Percentiles rank a stretch among this genome's conserved stretches.
phyloP scores from a whole-genome alignment of 2,888 invertebrate genomes.

The Xestia sexstrigata region DNA sequence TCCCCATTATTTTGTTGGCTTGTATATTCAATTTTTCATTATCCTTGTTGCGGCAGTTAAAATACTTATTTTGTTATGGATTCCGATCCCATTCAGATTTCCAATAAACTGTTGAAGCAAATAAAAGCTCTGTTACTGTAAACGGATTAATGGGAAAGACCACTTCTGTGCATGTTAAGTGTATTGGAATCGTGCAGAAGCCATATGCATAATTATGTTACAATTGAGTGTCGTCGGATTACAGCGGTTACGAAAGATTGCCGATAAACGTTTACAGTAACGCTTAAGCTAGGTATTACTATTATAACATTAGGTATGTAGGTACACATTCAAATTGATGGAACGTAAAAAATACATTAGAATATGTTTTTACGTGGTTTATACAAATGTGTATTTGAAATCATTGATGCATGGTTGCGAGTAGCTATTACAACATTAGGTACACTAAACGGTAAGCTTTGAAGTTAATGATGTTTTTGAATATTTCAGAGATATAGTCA shows the following conservation, averaged over 20 bases:
- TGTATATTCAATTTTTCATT: neutral
- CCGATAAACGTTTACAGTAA: neutral
- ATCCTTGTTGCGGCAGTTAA: neutral
- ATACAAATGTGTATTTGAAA: neutral
- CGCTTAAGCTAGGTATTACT: neutral
- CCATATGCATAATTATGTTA: constrained; percentile 39
- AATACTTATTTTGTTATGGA: neutral
- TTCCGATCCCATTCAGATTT: neutral
- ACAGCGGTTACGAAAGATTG: constrained; percentile 13
- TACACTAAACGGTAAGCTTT: neutral
- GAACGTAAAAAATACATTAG: neutral
- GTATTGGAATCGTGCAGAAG: constrained; percentile 49
- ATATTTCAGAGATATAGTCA: neutral
- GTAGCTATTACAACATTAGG: neutral
- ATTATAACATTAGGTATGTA: neutral
- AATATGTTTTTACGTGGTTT: neutral
- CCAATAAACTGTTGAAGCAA: neutral
- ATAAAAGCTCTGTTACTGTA: constrained; percentile 13
- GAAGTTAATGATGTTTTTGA: constrained; percentile 6
- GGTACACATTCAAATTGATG: neutral
- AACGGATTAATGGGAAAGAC: constrained; percentile 28
- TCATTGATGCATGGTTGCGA: neutral
- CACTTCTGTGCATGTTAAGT: constrained; percentile 35
- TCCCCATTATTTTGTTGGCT: neutral
- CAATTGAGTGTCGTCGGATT: constrained; percentile 27